Evolutionary conservation across 2,113 vertebrate genomes (phyloP).

Genomic region (Hylia prasina): DNA sequence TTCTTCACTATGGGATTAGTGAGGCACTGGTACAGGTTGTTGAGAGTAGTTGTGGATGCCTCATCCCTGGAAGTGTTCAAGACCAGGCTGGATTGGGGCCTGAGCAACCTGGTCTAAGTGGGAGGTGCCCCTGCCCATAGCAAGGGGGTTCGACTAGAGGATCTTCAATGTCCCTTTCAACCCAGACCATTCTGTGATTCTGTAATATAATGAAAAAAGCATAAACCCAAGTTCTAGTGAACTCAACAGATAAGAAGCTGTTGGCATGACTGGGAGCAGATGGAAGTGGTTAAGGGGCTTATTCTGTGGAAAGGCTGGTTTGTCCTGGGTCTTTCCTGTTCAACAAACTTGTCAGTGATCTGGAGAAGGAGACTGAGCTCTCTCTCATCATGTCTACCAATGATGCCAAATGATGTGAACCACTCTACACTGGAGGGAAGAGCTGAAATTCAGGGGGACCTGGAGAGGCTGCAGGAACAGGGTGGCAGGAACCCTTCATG

Average conservation of each 20-base stretch:
- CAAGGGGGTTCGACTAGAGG: background rate
- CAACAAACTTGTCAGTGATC: background rate
- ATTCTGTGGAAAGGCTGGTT: background rate
- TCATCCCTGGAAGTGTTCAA: background rate
- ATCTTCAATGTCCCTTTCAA: background rate
- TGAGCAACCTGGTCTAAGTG: background rate
- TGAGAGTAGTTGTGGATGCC: background rate
- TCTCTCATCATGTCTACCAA: background rate
- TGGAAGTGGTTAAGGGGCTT: background rate
- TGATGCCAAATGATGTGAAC: background rate
- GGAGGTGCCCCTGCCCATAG: background rate
- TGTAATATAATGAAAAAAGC: background rate
- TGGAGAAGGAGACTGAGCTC: background rate
- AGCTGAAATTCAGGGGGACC: background rate
- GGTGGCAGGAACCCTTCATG: rapidly evolving
- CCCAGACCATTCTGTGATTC: background rate
- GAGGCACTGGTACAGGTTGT: background rate
- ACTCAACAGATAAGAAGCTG: background rate
- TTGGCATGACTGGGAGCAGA: background rate
- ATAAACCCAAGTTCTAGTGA: background rate
- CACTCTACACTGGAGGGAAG: background rate
- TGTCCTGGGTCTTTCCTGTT: background rate
- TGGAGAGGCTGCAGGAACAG: background rate
- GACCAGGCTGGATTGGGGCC: background rate
- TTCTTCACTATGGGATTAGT: background rate